Evolutionary conservation across 2,797 vertebrate species (phyloP), one percentile per base, ranked within the genome.

Genomic region (Chaunax sp.): DNA sequence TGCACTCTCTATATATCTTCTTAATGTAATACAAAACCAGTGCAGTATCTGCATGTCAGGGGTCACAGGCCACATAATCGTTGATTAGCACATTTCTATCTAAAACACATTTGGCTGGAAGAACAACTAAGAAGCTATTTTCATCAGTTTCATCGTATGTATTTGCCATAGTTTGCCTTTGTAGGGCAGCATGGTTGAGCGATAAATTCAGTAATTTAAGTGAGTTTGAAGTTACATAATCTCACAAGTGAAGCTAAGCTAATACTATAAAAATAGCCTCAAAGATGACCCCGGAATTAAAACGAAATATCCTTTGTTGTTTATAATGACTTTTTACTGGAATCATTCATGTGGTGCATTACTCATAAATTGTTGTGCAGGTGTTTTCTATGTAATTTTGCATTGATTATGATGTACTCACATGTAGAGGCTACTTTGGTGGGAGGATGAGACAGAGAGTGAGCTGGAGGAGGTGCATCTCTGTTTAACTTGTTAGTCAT

Each of bases 401-500:
- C 11, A 9, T 7, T 28, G 50, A 5, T 30, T 16, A 53, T 50
- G 47, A 55, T 55, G 51, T 18, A 46, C 28, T 62, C 26, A 18
- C 18, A 16, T 41, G 30, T 56, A 23, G 22, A 3, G 53, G 52
- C 26, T 37, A 2, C 15, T 20, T 4, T 18, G 20, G 15, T 46
- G n/a, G 18, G 28, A 53, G 38, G 28, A 18, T 7, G 3, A 22
- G 25, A 11, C 15, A 19, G 14, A 5, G 26, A 15, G 35, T 11
- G 51, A 6, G 16, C 3, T 1, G 22, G 8, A 8, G 45, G 45
- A 60, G n/a, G 14, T 30, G 28, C 28, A 30, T 30, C 28, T 30
- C 41, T n/a, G 43, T 35, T 56, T 14, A 37, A 55, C 58, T 59
- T 60, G 43, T 70, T 19, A 64, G 54, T 47, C 33, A 49, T 52